Conservation (phyloP, 2,113 vertebrate genomes). For the Ascaphus truei region DNA sequence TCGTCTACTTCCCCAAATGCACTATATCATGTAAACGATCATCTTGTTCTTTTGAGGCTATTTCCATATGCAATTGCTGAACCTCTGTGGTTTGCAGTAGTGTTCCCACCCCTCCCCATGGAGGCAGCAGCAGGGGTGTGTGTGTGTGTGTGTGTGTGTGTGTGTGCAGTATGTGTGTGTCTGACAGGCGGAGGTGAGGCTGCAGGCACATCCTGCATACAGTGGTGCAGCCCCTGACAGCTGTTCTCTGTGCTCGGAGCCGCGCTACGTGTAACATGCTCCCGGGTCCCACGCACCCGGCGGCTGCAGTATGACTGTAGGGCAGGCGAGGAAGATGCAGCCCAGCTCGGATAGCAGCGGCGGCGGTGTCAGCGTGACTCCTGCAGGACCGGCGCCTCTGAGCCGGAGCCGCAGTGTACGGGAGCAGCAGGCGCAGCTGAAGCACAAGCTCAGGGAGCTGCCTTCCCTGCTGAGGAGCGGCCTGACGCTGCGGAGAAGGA, state of each 20-base stretch:
- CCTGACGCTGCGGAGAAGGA: slow-evolving; percentile 82
- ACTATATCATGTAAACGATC: too few species aligned
- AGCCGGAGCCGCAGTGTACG: slow-evolving; percentile 73
- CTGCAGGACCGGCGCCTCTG: slow-evolving; percentile 49
- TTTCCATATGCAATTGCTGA: too few species aligned
- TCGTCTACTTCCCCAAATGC: too few species aligned
- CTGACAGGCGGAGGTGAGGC: slow-evolving; percentile 42
- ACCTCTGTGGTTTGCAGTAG: not conserved
- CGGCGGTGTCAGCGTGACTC: slow-evolving; percentile 70
- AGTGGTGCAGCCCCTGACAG: slow-evolving; percentile 41
- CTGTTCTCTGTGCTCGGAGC: slow-evolving; percentile 24
- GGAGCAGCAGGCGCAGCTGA: slow-evolving; percentile 75
- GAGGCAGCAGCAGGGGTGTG: slow-evolving; percentile 2
- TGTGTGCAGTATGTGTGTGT: slow-evolving; percentile 29
- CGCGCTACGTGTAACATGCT: not conserved
- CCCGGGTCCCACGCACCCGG: slow-evolving; percentile 17
- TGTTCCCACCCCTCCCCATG: not conserved
- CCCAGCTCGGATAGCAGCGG: slow-evolving; percentile 37
- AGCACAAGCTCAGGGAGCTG: slow-evolving; percentile 87
- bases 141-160: slow-evolving; percentile 39
- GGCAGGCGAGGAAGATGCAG: slow-evolving; percentile 56
- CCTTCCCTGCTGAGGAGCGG: slow-evolving; percentile 88
- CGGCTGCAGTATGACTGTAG: slow-evolving; percentile 60
- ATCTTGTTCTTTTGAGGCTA: too few species aligned
- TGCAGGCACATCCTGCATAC: slow-evolving; percentile 46